Conservation (phyloP, 2,888 invertebrate genomes). For the Lordiphosa andalusiaca region DNA sequence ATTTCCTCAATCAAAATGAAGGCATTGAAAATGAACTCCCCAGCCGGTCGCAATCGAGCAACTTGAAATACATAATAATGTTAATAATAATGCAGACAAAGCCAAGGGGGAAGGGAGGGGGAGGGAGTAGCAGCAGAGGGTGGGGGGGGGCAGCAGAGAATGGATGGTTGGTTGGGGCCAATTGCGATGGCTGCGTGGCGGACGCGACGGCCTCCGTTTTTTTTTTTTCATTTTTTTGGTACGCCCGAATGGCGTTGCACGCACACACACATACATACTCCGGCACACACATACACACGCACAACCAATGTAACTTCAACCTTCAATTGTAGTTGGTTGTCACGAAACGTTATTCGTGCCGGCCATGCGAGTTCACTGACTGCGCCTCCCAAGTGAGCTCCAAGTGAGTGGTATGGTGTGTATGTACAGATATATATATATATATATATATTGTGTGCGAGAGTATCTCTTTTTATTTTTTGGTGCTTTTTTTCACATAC, state of each 20-base stretch:
- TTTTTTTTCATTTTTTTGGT: constrained; percentile 49
- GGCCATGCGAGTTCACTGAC: constrained; percentile 76
- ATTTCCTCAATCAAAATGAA: constrained; percentile 74
- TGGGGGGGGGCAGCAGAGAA: background rate
- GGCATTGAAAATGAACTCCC: constrained; percentile 53
- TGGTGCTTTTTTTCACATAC: no score
- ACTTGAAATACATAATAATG: constrained; percentile 19
- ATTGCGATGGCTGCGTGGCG: constrained; percentile 63
- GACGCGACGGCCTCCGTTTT: constrained; percentile 51
- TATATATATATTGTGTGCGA: constrained; percentile 5
- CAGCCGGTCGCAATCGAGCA: constrained; percentile 7
- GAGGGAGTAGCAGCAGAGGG: background rate
- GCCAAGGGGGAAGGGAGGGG: constrained; percentile 35
- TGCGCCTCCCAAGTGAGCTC: constrained; percentile 63
- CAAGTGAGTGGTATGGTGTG: constrained; percentile 54
- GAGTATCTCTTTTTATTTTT: constrained; percentile 6
- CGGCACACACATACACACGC: constrained; percentile 27
- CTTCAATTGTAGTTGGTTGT: constrained; percentile 71
- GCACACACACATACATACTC: constrained; percentile 42
- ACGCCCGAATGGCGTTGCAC: constrained; percentile 74
- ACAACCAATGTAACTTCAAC: constrained; percentile 44
- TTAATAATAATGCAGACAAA: constrained; percentile 35
- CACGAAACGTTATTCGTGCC: constrained; percentile 76
- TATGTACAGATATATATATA: constrained; percentile 18
- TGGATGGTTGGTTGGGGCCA: constrained; percentile 30